A percentile compares a stretch with the other conserved stretches of the same genome.
Evolutionary conservation across 2,888 invertebrate species (phyloP).

Genomic region (Andrena hattorfiana): DNA sequence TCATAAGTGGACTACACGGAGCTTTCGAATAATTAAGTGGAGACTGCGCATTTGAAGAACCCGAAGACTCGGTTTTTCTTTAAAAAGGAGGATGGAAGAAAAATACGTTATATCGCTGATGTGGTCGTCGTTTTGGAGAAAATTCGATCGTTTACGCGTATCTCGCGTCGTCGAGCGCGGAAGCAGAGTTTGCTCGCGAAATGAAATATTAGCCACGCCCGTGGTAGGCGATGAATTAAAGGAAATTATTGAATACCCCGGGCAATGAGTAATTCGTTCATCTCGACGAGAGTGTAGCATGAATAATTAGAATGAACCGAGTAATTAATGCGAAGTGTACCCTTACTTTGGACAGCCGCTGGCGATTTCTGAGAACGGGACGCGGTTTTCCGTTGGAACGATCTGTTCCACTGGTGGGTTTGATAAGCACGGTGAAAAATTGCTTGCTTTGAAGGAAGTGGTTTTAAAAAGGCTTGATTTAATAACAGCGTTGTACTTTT

Average conservation of each 20-base stretch:
- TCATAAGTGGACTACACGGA: background rate
- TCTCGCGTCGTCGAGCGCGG: background rate
- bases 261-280: slow-evolving; percentile 11
- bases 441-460: background rate
- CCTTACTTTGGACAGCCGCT: slow-evolving; percentile 23
- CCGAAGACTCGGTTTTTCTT: background rate
- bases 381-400: slow-evolving; percentile 10
- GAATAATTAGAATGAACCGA: slow-evolving; percentile 38
- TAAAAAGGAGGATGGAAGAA: too few relatives aligned
- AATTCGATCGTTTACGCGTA: background rate
- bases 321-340: slow-evolving; percentile 42
- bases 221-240: background rate
- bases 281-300: slow-evolving; percentile 12
- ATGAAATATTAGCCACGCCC: background rate
- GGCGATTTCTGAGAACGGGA: slow-evolving; percentile 12
- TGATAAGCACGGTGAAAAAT: slow-evolving; percentile 19
- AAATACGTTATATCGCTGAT: background rate
- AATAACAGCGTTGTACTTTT: too few relatives aligned
- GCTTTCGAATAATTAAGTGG: slow-evolving; percentile 17
- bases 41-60: background rate
- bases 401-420: slow-evolving; percentile 14
- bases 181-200: background rate
- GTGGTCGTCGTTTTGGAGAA: background rate
- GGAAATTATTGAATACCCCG: slow-evolving; percentile 17
- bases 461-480: background rate